These are phyloP conservation scores for Odontesthes bonariensis DNA, from an alignment of 2,113 vertebrate species.

Conservation along the genomic window DNA sequence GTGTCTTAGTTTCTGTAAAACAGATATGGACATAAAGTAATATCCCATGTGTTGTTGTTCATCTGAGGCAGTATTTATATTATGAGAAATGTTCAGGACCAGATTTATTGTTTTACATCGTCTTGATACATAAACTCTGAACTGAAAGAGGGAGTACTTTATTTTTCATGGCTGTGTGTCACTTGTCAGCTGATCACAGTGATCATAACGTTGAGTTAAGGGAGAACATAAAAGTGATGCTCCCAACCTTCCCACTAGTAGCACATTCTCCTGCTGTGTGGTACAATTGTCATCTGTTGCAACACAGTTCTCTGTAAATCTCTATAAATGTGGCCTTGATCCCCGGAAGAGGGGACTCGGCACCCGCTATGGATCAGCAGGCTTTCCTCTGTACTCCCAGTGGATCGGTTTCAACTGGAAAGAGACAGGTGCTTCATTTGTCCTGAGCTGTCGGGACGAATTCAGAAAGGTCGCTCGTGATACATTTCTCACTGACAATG, in stretches of 20 bases:
- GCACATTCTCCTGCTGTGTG: slow-evolving; percentile 19
- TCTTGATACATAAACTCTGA: too few relatives aligned
- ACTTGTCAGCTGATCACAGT: neutral
- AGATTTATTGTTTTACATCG: too few relatives aligned
- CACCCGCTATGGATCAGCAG: slow-evolving; percentile 56
- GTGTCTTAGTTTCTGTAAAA: too few relatives aligned
- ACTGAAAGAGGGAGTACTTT: too few relatives aligned
- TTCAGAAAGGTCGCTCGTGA: slow-evolving; percentile 52
- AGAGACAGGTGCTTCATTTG: slow-evolving; percentile 74
- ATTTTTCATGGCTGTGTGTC: neutral
- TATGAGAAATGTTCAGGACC: too few relatives aligned
- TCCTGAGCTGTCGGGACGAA: slow-evolving; percentile 53
- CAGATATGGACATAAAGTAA: too few relatives aligned
- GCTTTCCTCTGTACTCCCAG: slow-evolving; percentile 57
- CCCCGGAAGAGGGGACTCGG: slow-evolving; percentile 53
- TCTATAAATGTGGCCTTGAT: slow-evolving; percentile 71
- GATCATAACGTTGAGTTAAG: slow-evolving; percentile 16
- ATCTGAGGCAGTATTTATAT: too few relatives aligned
- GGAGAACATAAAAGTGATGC: neutral
- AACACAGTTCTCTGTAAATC: slow-evolving; percentile 60
- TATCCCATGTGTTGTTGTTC: too few relatives aligned
- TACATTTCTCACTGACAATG: slow-evolving; percentile 38
- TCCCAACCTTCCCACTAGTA: slow-evolving; percentile 4
- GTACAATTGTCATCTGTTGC: slow-evolving; percentile 53
- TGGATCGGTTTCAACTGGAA: slow-evolving; percentile 68